A percentile compares a stretch with the other conserved stretches of the same genome.
Evolutionary conservation across 2,888 invertebrate genomes (phyloP).

Genomic region (Physocephala rufipes): DNA sequence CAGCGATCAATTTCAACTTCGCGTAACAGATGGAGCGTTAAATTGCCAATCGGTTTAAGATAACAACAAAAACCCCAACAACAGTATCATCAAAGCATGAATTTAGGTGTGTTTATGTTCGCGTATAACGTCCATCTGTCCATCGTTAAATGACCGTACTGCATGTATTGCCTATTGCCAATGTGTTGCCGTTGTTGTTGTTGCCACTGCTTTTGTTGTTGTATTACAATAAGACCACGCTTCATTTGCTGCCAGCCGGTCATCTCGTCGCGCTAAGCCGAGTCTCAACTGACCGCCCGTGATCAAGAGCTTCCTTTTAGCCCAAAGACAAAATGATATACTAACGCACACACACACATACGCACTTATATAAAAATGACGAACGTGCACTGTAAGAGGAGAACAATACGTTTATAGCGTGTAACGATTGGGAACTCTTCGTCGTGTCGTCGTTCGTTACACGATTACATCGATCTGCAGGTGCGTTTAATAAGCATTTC

Average conservation of each 20-base stretch:
- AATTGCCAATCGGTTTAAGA: constrained; percentile 56
- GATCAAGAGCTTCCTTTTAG: neutral
- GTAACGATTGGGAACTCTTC: neutral
- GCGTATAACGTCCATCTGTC: neutral
- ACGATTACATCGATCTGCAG: constrained; percentile 3
- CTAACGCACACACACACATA: neutral
- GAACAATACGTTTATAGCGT: too few relatives aligned
- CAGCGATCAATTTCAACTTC: constrained; percentile 15
- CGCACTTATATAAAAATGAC: neutral
- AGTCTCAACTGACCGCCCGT: neutral
- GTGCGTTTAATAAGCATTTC: constrained; percentile 36
- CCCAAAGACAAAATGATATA: neutral
- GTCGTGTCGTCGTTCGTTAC: too few relatives aligned
- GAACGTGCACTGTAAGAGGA: too few relatives aligned
- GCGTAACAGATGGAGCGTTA: constrained; percentile 53
- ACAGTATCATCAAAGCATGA: constrained; percentile 18
- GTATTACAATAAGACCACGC: constrained; percentile 4
- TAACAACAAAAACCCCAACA: constrained; percentile 32
- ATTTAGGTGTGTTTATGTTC: neutral
- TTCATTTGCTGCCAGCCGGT: constrained; percentile 27
- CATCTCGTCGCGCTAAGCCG: neutral
- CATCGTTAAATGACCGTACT: constrained; percentile 21
- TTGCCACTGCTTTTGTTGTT: too few relatives aligned
- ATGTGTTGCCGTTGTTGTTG: too few relatives aligned
- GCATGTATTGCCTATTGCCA: constrained; percentile 15